These are phyloP conservation scores for Vespertilio murinus DNA, from an alignment of 2,797 vertebrate species.

Conservation along the genomic window DNA sequence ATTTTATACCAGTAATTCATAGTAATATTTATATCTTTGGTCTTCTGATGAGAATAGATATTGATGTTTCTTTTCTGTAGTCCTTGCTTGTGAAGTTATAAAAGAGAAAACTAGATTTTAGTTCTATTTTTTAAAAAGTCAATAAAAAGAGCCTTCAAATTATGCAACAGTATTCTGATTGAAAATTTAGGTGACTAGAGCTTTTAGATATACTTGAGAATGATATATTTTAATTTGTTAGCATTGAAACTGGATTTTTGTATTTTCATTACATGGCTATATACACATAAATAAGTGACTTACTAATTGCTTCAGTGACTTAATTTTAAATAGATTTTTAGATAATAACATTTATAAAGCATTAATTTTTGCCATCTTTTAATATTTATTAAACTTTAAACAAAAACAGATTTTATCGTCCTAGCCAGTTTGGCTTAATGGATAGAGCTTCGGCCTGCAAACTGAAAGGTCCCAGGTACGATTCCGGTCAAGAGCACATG, in stretches of 20 bases:
- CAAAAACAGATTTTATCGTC: conserved; percentile 7
- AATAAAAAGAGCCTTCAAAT: conserved; percentile 16
- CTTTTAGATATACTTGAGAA: background rate
- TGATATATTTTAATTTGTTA: conserved; percentile 22
- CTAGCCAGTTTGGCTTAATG: no score
- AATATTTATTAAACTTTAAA: background rate
- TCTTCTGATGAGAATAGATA: conserved; percentile 26
- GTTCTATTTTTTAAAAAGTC: background rate
- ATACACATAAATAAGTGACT: background rate
- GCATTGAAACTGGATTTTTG: background rate
- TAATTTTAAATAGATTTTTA: background rate
- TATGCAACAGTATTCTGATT: conserved; percentile 9
- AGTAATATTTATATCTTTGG: conserved; percentile 44
- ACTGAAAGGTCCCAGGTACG: no score
- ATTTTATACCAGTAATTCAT: background rate
- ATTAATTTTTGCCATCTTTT: conserved; percentile 2
- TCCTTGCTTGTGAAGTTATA: background rate
- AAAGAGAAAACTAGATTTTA: conserved; percentile 16
- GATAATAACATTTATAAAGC: background rate
- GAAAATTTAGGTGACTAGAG: conserved; percentile 36
- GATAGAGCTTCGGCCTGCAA: no score
- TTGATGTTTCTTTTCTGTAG: background rate
- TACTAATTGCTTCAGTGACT: background rate
- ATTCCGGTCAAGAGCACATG: no score
- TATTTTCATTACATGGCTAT: background rate